These are phyloP conservation scores for Tolypeutes matacus DNA, from an alignment of 2,797 vertebrate species.

Conservation along the genomic window DNA sequence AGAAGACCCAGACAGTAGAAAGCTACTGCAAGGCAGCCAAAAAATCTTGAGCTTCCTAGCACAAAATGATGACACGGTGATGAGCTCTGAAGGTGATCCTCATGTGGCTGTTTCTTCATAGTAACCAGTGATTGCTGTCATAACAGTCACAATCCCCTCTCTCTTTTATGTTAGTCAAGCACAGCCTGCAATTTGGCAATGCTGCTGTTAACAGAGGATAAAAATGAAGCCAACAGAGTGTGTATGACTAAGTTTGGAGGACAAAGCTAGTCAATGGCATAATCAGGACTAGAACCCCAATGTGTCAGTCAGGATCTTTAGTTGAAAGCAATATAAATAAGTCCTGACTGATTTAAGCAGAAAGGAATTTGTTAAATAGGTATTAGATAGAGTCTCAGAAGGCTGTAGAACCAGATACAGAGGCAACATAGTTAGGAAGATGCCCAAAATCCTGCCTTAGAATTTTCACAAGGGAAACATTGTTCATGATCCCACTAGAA, in stretches of 20 bases:
- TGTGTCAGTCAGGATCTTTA: not conserved
- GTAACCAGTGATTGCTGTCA: not conserved
- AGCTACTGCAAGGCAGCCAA: not conserved
- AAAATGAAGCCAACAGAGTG: not conserved
- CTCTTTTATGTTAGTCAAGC: not conserved
- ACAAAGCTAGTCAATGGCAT: slow-evolving; percentile 34
- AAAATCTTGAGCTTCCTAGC: not conserved
- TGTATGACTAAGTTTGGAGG: not conserved
- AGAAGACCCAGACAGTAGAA: not conserved
- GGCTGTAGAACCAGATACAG: not conserved
- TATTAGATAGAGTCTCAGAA: not conserved
- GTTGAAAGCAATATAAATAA: slow-evolving; percentile 26
- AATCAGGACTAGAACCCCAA: not conserved
- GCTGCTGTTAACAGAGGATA: not conserved
- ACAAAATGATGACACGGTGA: slow-evolving; percentile 22
- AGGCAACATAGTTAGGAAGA: not conserved
- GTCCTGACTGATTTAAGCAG: not conserved
- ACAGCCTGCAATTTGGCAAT: not conserved
- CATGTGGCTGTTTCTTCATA: not conserved
- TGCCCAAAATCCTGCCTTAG: slow-evolving; percentile 1
- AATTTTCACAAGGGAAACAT: slow-evolving; percentile 1
- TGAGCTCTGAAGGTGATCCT: slow-evolving; percentile 20
- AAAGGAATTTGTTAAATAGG: slow-evolving; percentile 6
- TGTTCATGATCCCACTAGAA: not conserved
- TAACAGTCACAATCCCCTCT: not conserved